phyloP scores from a whole-genome alignment of 1,140 invertebrate genomes.

The Atopsyche davidsoni region DNA sequence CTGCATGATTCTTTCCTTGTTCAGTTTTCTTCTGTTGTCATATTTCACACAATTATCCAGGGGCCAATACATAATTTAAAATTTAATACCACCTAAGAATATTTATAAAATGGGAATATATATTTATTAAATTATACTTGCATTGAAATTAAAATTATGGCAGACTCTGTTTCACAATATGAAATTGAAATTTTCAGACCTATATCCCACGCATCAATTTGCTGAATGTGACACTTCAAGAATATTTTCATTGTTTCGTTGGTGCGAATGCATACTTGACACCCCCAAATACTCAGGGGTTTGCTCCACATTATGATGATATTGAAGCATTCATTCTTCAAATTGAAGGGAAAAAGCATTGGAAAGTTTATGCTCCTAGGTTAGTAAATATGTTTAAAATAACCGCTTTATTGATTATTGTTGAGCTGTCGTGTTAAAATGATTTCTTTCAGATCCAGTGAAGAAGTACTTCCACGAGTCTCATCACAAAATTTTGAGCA shows the following conservation, averaged over 20 bases:
- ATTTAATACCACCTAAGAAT: background rate
- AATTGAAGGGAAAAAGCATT: conserved; percentile 91
- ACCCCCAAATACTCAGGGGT: conserved; percentile 92
- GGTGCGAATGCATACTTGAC: conserved; percentile 94
- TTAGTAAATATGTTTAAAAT: too few relatives aligned
- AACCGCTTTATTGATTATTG: too few relatives aligned
- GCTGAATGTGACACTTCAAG: conserved; percentile 77
- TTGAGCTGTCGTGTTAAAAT: too few relatives aligned
- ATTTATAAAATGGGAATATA: background rate
- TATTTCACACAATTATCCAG: conserved; percentile 1
- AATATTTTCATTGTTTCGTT: conserved; percentile 88
- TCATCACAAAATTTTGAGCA: conserved; percentile 81
- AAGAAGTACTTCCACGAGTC: conserved; percentile 66
- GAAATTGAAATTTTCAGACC: conserved; percentile 40
- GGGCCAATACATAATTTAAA: background rate
- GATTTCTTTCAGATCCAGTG: conserved; percentile 32
- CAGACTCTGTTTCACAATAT: background rate
- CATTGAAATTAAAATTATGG: too few relatives aligned
- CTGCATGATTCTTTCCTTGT: background rate
- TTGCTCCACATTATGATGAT: conserved; percentile 98
- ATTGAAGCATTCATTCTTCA: conserved; percentile 98
- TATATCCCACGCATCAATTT: conserved; percentile 62
- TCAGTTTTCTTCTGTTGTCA: conserved; percentile 1
- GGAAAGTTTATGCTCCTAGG: conserved; percentile 82
- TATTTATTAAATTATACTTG: background rate